Evolutionary conservation across 2,888 invertebrate species (phyloP).

Genomic region (Labia minor): DNA sequence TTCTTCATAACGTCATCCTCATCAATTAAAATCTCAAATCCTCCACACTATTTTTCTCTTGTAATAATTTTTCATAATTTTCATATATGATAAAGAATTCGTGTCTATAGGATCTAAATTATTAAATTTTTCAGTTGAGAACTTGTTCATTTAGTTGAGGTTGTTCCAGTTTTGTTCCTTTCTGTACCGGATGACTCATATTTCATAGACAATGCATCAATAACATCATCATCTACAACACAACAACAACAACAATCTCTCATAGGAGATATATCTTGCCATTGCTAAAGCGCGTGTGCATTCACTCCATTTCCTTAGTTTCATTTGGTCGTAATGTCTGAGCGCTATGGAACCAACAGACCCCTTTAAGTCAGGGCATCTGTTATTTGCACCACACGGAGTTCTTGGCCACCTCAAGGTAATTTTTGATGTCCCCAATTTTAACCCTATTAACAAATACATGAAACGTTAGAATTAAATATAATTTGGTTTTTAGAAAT

Average conservation of each 20-base stretch:
- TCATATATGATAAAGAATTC: no score
- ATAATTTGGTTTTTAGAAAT: conserved; percentile 78
- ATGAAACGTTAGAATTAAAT: no score
- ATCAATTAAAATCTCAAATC: no score
- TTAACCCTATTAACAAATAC: no score
- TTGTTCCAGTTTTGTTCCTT: not conserved
- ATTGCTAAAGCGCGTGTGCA: no score
- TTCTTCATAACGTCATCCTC: no score
- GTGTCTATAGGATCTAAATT: no score
- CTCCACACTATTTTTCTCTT: no score
- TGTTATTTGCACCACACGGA: conserved; percentile 66
- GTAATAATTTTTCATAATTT: no score
- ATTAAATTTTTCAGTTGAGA: no score
- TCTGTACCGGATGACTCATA: conserved; percentile 13
- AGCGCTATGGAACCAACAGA: conserved; percentile 28
- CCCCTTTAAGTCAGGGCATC: conserved; percentile 45
- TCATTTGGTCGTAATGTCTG: not conserved
- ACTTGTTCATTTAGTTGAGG: not conserved
- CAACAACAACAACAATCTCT: no score
- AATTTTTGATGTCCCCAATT: conserved; percentile 37
- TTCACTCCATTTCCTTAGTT: not conserved
- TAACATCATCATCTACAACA: not conserved
- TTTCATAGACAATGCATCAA: not conserved
- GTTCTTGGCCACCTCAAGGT: conserved; percentile 65
- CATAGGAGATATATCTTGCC: no score